phyloP scores from a whole-genome alignment of 2,888 invertebrate species.

The Phymatocera aterrima region DNA sequence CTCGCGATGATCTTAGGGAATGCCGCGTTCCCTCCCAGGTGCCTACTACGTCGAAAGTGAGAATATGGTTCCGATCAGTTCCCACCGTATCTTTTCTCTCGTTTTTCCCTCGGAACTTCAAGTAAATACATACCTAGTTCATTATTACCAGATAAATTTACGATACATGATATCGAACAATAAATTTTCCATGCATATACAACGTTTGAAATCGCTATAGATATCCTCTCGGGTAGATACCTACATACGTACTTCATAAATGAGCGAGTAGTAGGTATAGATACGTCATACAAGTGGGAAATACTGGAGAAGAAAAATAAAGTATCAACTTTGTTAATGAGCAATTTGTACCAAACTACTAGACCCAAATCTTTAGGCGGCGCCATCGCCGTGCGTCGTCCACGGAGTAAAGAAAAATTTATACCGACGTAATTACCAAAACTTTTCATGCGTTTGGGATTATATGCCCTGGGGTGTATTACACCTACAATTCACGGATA shows the following conservation, averaged over 20 bases:
- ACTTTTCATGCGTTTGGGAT: constrained; percentile 7
- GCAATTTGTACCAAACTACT: not conserved
- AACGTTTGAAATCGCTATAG: too few relatives aligned
- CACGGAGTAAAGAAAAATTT: not conserved
- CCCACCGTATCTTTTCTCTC: too few relatives aligned
- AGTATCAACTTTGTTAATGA: not conserved
- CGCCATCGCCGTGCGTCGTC: not conserved
- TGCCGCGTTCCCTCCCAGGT: not conserved
- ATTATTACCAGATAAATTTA: too few relatives aligned
- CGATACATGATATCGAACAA: too few relatives aligned
- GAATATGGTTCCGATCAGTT: not conserved
- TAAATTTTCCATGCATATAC: too few relatives aligned
- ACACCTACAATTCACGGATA: constrained; percentile 2
- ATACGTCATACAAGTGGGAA: not conserved
- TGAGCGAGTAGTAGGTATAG: too few relatives aligned
- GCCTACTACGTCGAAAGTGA: not conserved
- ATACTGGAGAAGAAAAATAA: not conserved
- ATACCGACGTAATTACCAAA: constrained; percentile 34
- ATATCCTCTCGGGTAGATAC: too few relatives aligned
- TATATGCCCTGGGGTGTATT: not conserved
- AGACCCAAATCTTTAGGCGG: not conserved
- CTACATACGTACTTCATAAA: too few relatives aligned
- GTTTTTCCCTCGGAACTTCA: too few relatives aligned
- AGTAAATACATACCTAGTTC: too few relatives aligned
- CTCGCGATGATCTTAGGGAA: not conserved